These are phyloP conservation scores for Paragorgia papillata DNA, from an alignment of 92 coral and sea anemone genomes.

Conservation along the genomic window DNA sequence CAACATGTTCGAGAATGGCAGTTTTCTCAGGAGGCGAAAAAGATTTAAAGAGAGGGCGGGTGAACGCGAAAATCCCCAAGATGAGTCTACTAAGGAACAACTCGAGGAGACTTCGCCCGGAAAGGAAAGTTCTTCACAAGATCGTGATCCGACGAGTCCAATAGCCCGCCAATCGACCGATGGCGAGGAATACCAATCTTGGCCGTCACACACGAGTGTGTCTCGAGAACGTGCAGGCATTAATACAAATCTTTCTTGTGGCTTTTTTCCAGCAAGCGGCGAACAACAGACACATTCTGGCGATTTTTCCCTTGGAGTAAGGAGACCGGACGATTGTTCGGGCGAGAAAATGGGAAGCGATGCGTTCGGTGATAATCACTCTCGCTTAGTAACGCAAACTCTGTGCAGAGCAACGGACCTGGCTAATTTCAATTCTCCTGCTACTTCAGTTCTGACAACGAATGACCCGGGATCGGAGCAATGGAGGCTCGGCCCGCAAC, in stretches of 20 bases:
- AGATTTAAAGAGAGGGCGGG: constrained; percentile 81
- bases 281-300: not conserved
- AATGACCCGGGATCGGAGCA: not conserved
- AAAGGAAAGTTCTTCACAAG: not conserved
- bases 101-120: not conserved
- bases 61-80: constrained; percentile 51
- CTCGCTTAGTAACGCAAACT: not conserved
- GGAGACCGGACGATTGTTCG: not conserved
- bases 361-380: not conserved
- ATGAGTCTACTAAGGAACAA: not conserved
- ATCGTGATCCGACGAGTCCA: not conserved
- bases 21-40: constrained; percentile 89
- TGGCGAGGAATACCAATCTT: not conserved
- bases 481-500: constrained; percentile 3
- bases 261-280: not conserved
- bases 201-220: no score
- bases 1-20: constrained; percentile 99
- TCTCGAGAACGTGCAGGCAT: not conserved
- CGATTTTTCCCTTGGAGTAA: not conserved
- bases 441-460: not conserved
- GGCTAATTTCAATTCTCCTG: not conserved
- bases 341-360: not conserved
- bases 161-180: not conserved
- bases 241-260: not conserved
- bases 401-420: not conserved